Evolutionary conservation across 2,888 invertebrate species (phyloP).

Genomic region (Odontothrips loti): DNA sequence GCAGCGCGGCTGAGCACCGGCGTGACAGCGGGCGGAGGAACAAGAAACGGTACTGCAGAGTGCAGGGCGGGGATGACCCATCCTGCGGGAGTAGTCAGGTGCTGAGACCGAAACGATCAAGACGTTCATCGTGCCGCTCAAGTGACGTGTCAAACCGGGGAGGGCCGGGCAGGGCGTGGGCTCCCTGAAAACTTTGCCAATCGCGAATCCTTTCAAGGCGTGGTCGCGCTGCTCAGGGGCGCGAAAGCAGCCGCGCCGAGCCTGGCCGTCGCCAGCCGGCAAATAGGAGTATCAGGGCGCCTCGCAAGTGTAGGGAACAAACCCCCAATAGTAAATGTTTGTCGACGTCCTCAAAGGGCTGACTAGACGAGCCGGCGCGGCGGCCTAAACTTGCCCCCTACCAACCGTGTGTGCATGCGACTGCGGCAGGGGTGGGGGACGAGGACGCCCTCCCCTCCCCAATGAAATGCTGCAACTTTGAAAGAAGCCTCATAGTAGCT

Average conservation of each 20-base stretch:
- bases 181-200: background rate
- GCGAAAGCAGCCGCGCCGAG: background rate
- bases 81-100: too few species aligned
- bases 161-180: too few species aligned
- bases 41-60: too few species aligned
- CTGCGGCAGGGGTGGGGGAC: background rate
- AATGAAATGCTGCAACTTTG: background rate
- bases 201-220: background rate
- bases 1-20: too few species aligned
- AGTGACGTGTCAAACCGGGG: too few species aligned
- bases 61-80: too few species aligned
- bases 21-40: too few species aligned
- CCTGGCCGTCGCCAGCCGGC: background rate
- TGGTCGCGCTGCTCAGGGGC: background rate
- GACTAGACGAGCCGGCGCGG: background rate
- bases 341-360: constrained; percentile 9
- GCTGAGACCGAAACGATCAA: too few species aligned
- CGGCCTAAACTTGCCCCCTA: background rate
- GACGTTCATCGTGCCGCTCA: too few species aligned
- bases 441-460: background rate
- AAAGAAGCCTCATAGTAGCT: background rate
- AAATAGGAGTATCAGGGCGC: background rate
- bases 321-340: constrained; percentile 5
- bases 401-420: background rate
- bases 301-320: background rate